Conservation (phyloP, 2,797 vertebrate genomes). For the Sternarchorhynchus goeldii region DNA sequence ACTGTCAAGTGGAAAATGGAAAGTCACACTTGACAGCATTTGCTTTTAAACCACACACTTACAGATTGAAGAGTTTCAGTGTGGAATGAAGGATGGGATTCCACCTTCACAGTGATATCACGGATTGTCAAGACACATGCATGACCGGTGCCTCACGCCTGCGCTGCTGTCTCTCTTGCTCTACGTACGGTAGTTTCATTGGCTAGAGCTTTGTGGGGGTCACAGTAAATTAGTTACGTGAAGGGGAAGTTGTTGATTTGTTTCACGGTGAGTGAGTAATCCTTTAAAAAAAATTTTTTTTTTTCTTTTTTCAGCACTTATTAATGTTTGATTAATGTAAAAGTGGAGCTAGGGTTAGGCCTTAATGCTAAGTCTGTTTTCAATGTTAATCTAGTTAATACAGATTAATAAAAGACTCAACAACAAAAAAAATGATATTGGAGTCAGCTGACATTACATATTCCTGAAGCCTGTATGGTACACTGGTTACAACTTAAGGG, state of each 20-base stretch:
- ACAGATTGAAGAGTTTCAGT: constrained; percentile 4
- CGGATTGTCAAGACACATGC: neutral
- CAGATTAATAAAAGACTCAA: no score
- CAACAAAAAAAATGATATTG: no score
- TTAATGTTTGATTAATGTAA: no score
- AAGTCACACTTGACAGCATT: constrained; percentile 36
- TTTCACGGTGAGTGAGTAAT: neutral
- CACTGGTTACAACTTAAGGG: no score
- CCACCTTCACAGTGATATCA: neutral
- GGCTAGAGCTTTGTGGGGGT: neutral
- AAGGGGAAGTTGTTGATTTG: neutral
- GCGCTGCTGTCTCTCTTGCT: neutral
- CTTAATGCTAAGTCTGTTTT: no score
- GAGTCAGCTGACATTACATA: no score
- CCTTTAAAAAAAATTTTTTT: neutral
- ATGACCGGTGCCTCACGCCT: neutral
- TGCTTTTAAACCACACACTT: constrained; percentile 32
- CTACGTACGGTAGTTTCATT: neutral
- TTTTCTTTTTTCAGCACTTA: no score
- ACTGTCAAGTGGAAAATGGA: constrained; percentile 51
- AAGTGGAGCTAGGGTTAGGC: no score
- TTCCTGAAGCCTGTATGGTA: no score
- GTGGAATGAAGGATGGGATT: constrained; percentile 19
- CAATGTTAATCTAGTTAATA: no score
- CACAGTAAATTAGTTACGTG: neutral